Conservation (phyloP, 2,888 invertebrate genomes). For the Heliconius charithonia region DNA sequence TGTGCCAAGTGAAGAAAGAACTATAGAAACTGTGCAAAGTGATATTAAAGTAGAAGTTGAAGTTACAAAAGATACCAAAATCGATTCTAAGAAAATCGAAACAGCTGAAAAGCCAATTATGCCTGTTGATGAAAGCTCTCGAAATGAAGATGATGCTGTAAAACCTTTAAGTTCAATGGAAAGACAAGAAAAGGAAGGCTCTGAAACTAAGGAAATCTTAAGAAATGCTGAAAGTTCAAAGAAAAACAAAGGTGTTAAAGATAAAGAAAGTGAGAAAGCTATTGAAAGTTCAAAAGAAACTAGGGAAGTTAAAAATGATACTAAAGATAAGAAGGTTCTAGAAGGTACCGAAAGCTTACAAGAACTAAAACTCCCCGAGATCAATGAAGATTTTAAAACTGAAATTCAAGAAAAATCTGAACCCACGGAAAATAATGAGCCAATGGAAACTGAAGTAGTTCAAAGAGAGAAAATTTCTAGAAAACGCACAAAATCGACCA, state of each 20-base stretch:
- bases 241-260: background rate
- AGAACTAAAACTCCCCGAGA: constrained; percentile 5
- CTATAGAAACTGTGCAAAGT: background rate
- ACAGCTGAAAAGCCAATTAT: background rate
- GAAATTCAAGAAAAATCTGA: constrained; percentile 8
- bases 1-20: constrained; percentile 26
- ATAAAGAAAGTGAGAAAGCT: background rate
- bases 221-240: background rate
- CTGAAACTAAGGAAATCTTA: background rate
- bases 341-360: background rate
- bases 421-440: constrained; percentile 15
- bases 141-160: background rate
- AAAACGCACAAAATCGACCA: constrained; percentile 44
- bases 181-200: background rate
- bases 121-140: background rate
- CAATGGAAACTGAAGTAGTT: constrained; percentile 15
- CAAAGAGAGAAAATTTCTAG: constrained; percentile 34
- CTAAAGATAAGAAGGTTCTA: background rate
- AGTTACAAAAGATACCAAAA: constrained; percentile 24
- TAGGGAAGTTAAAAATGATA: background rate
- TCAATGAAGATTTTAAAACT: background rate
- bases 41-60: constrained; percentile 13
- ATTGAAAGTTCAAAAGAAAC: background rate
- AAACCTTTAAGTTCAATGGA: background rate
- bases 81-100: constrained; percentile 1